Percentiles rank a stretch among this genome's conserved stretches.
Conservation (phyloP, 2,888 invertebrate species). For the Alitta virens region DNA sequence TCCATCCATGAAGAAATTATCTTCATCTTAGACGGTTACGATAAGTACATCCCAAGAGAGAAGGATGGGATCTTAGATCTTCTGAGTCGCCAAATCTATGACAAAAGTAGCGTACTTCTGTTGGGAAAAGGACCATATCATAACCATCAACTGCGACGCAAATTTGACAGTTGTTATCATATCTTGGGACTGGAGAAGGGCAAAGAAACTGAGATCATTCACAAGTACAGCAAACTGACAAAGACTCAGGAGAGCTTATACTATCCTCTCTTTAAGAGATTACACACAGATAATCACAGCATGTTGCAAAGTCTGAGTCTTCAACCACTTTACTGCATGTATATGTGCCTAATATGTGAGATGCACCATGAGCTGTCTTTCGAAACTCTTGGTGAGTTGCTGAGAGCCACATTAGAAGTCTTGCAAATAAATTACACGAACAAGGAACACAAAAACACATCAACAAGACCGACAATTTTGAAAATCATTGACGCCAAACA, state of each 20-base stretch:
- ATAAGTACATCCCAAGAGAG: conserved; percentile 22
- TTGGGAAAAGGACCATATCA: conserved; percentile 29
- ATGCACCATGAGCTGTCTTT: neutral
- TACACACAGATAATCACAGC: neutral
- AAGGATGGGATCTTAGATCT: conserved; percentile 28
- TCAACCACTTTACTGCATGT: conserved; percentile 20
- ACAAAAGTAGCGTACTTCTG: conserved; percentile 35
- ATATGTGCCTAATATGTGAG: conserved; percentile 23
- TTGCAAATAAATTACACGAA: conserved; percentile 35
- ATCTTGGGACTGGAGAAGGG: conserved; percentile 19
- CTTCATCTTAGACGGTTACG: conserved; percentile 44
- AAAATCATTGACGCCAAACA: conserved; percentile 34
- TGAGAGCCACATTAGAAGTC: conserved; percentile 34
- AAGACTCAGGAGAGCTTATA: neutral
- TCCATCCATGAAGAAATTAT: conserved; percentile 35
- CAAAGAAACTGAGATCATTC: conserved; percentile 15
- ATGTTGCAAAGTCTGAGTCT: conserved; percentile 4
- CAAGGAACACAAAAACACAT: conserved; percentile 15
- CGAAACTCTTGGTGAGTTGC: neutral
- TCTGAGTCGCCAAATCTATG: conserved; percentile 32
- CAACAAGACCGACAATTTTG: conserved; percentile 31
- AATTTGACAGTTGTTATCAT: conserved; percentile 18
- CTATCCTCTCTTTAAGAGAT: neutral
- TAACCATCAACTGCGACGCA: neutral
- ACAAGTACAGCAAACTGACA: neutral